Evolutionary conservation across 2,888 invertebrate species (phyloP), one percentile per base, ranked within the genome.

Genomic region (Eumacrocentrus americanus): DNA sequence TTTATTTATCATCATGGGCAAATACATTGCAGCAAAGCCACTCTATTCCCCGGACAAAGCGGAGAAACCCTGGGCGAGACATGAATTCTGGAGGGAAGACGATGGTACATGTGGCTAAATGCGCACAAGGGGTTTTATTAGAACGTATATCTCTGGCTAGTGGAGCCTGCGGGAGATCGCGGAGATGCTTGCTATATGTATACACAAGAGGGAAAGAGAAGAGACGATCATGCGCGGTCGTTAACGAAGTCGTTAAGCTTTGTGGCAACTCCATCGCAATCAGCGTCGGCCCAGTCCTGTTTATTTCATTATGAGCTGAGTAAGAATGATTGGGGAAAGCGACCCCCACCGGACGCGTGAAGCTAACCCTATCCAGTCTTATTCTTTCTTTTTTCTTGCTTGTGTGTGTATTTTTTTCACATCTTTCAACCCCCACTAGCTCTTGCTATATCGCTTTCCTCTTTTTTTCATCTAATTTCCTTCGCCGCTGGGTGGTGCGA

Each of bases 401-500:
- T 52, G 22, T 42, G 1, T 48, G 25, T 38, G 11, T 57, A 9
- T 51, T 38, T 51, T 46, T 38, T 40, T 46, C n/a, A n/a, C n/a
- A n/a, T n/a, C 46, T 61, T 40, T 16, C 25, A 12, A 38, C 38
- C 22, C 38, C 29, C 20, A 37, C 40, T 40, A 47, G 35, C 54
- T 60, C 25, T 48, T 57, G 25, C 22, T 42, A 25, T 22, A 25
- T 54, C 38, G 38, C 35, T 47, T 60, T 42, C 50, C 46, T 52
- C 62, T 61, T 62, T 55, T 62, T 67, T 65, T 70, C 65, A 67
- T 71, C 64, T 65, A 70, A 72, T 72, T 70, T 70, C 57, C 61
- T 58, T 69, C 70, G 53, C 69, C 55, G 63, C 66, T 53, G 67
- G 68, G 61, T 47, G 62, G 48, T 12, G 60, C 57, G 60, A 51